These are phyloP conservation scores for Meriones unguiculatus DNA, from an alignment of 2,113 vertebrate genomes.

Conservation along the genomic window DNA sequence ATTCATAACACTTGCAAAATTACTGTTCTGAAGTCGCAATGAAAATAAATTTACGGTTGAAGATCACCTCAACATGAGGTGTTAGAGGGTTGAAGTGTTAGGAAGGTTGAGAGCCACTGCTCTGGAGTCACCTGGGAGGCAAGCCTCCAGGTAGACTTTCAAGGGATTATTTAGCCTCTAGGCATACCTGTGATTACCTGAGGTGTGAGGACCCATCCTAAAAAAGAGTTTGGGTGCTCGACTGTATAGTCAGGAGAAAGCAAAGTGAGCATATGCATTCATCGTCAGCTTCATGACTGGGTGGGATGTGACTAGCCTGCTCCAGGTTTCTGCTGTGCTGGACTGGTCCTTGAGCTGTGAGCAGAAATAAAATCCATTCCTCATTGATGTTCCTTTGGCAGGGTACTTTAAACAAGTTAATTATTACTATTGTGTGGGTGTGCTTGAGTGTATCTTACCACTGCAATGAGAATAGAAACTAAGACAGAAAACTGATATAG, in stretches of 20 bases:
- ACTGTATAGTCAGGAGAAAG: background rate
- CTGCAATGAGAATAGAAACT: background rate
- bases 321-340: background rate
- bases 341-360: background rate
- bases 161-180: background rate
- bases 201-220: background rate
- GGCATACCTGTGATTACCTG: background rate
- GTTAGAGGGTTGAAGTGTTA: background rate
- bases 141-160: background rate
- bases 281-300: no score
- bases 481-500: background rate
- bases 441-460: background rate
- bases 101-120: background rate
- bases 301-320: no score
- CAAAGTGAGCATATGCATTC: background rate
- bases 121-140: background rate
- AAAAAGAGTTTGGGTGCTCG: no score
- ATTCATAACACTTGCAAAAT: background rate
- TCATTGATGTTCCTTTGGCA: background rate
- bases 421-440: background rate
- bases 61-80: background rate
- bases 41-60: background rate
- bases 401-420: background rate
- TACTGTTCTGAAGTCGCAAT: background rate
- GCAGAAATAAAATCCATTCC: background rate